phyloP scores from a whole-genome alignment of 2,888 invertebrate genomes.

The Rotaria sp. region DNA sequence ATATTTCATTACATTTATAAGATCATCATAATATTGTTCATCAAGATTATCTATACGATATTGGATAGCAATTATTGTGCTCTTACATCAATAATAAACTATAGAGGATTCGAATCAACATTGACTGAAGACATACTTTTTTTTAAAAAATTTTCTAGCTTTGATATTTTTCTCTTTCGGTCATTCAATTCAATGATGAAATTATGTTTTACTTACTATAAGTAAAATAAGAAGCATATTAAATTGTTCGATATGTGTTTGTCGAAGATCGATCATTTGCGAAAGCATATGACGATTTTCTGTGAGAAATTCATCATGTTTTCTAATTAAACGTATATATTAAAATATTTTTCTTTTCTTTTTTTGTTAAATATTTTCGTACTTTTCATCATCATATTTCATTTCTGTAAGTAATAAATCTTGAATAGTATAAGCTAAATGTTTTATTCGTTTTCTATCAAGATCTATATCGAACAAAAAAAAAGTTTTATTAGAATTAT shows the following conservation, averaged over 20 bases:
- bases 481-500: no score
- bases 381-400: background rate
- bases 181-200: no score
- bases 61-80: no score
- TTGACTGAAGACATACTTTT: no score
- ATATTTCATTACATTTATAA: no score
- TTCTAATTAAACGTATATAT: background rate
- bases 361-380: background rate
- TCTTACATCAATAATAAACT: no score
- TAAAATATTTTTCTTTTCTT: background rate
- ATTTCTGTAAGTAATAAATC: background rate
- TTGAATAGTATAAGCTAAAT: background rate
- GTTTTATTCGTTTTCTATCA: background rate
- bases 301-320: background rate
- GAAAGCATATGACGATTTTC: background rate
- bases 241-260: conserved; percentile 4
- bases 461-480: background rate
- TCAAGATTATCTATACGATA: no score
- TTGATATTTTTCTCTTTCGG: no score
- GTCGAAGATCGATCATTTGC: background rate
- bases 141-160: no score
- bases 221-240: conserved; percentile 25
- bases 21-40: no score
- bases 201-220: background rate
- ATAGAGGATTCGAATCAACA: no score